These are phyloP conservation scores for Chloroceryle aenea DNA, from an alignment of 2,113 vertebrate species.

Conservation along the genomic window DNA sequence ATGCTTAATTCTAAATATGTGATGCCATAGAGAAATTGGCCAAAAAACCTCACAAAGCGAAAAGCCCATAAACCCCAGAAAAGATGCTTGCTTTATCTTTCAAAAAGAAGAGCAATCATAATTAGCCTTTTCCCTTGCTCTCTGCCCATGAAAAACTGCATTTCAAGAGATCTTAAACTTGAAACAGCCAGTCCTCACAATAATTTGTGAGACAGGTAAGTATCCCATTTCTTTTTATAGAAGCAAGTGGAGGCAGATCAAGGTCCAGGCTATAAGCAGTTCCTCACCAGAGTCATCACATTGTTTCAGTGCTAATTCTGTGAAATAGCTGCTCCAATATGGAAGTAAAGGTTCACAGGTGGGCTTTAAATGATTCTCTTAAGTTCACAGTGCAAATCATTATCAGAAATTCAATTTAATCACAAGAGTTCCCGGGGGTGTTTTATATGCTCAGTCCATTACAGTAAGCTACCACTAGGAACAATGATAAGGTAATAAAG, in stretches of 20 bases:
- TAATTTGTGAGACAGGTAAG: neutral
- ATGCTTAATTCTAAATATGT: neutral
- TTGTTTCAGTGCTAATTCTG: neutral
- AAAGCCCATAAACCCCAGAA: neutral
- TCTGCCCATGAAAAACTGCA: neutral
- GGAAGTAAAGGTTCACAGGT: slow-evolving; percentile 29
- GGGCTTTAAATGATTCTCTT: slow-evolving; percentile 32
- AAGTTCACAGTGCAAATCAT: slow-evolving; percentile 23
- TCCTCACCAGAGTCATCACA: neutral
- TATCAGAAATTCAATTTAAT: slow-evolving; percentile 31
- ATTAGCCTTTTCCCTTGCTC: neutral
- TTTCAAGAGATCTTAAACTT: neutral
- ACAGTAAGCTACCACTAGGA: slow-evolving; percentile 9
- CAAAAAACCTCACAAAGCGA: neutral
- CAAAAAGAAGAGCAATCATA: neutral
- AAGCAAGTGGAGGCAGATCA: neutral
- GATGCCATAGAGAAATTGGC: neutral
- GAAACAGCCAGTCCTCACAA: neutral
- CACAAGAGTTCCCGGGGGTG: neutral
- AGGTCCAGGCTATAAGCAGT: neutral
- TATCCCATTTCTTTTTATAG: neutral
- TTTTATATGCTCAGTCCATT: slow-evolving; percentile 22
- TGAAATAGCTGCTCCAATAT: neutral
- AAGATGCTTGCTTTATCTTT: neutral
- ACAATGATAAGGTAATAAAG: slow-evolving; percentile 47